A percentile compares a stretch with the other conserved stretches of the same genome.
Conservation (phyloP, 2,888 invertebrate species). For the Homarus gammarus region DNA sequence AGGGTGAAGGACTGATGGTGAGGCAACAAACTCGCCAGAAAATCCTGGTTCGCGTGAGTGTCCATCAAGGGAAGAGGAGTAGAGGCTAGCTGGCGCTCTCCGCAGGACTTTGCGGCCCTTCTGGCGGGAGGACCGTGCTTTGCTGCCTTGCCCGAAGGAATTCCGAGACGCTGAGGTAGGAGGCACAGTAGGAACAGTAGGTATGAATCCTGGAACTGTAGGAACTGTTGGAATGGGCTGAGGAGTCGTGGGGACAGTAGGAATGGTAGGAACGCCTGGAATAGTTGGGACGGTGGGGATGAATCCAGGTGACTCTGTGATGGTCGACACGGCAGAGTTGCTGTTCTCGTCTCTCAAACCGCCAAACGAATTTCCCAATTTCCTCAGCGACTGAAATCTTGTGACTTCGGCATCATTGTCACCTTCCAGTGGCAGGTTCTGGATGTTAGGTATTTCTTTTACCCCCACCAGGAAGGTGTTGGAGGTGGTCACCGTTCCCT, state of each 20-base stretch:
- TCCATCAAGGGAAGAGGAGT: not conserved
- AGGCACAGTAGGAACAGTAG: not conserved
- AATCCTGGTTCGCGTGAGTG: not conserved
- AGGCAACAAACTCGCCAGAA: not conserved
- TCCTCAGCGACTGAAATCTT: not conserved
- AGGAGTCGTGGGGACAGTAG: constrained; percentile 7
- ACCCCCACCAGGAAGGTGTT: not conserved
- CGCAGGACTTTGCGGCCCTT: not conserved
- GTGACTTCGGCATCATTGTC: not conserved
- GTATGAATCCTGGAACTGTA: constrained; percentile 11
- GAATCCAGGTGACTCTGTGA: not conserved
- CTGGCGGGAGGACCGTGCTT: not conserved
- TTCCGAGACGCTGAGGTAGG: not conserved
- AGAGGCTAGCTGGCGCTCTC: not conserved
- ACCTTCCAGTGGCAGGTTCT: constrained; percentile 25
- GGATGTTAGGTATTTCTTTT: constrained; percentile 17
- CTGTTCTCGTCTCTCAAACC: not conserved
- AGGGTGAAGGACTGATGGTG: not conserved
- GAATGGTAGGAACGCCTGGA: constrained; percentile 7
- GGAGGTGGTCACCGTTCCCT: not conserved
- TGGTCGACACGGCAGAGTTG: not conserved
- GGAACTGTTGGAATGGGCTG: constrained; percentile 7
- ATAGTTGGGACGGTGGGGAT: not conserved
- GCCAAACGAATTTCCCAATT: not conserved
- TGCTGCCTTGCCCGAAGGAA: too few relatives aligned